Evolutionary conservation across 2,113 vertebrate species (phyloP), one percentile per base, ranked within the genome.

Genomic region (Psittacula cyanocephala): DNA sequence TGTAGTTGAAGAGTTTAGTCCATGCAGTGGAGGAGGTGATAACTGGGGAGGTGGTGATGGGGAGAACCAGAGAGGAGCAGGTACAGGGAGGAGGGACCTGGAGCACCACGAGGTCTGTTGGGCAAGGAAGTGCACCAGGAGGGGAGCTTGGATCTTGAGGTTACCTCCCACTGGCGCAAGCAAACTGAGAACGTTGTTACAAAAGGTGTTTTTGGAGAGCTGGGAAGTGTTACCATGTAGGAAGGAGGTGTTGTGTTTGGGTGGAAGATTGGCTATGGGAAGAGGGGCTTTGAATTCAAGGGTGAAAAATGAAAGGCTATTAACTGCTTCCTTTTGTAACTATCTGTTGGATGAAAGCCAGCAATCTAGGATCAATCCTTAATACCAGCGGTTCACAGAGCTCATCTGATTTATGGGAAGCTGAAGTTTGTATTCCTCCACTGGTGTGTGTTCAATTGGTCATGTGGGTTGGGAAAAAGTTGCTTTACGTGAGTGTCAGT

Each of bases 11-110:
- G 4, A 10, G 50, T 41, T 84, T 13, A 72, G 46, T n/a, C 20
- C 6, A 4, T 1, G 2, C 0, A 3, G 50, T 13, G 24, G 50
- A 63, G 24, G 35, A n/a, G 17, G n/a, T 4, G 3, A 17, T n/a
- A 74, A 23, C 5, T 4, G 17, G 7, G 41, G 29, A 46, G 11
- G 28, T 24, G 65, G 10, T 37, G 49, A 13, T 11, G 33, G 10
- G 9, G 10, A 13, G 3, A 68, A 29, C 15, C 0, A 2, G 27
- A 44, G 53, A 28, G 27, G 6, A 81, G 27, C 13, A n/a, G 49
- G 6, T 57, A 63, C 2, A 5, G 31, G 25, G 17, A 39, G 22
- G 24, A 55, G n/a, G 11, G 19, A 41, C 9, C 7, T 39, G 39
- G 31, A 47, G 13, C 35, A 64, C 47, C 33, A 62, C 0, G 2